phyloP scores from a whole-genome alignment of 2,113 vertebrate species.

The Oreotrochilus melanogaster region DNA sequence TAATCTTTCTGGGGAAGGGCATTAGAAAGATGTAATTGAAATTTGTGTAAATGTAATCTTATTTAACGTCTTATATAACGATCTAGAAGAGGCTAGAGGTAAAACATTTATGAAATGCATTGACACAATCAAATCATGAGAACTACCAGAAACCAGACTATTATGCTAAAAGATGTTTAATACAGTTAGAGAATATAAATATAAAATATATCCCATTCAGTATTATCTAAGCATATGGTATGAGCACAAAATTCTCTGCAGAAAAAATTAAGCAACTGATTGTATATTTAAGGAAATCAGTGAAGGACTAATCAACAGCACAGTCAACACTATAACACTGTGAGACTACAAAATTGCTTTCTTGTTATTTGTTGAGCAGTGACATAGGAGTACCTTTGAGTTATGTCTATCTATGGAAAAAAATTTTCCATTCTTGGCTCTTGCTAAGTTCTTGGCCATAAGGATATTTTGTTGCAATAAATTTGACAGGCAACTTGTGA shows the following conservation, averaged over 20 bases:
- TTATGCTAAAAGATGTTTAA: background rate
- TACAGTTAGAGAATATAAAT: background rate
- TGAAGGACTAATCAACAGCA: background rate
- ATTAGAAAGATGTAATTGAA: background rate
- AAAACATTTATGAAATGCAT: background rate
- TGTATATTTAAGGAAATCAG: background rate
- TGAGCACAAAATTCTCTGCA: background rate
- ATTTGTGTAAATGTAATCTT: background rate
- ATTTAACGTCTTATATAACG: background rate
- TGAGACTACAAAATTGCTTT: background rate
- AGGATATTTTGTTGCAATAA: background rate
- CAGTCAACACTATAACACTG: background rate
- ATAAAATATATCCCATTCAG: background rate
- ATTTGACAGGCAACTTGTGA: background rate
- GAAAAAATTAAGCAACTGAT: background rate
- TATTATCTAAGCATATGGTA: background rate
- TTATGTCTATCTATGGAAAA: background rate
- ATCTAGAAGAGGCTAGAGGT: background rate
- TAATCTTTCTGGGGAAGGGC: background rate
- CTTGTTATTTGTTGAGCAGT: background rate
- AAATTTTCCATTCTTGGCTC: accelerated
- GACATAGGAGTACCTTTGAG: background rate
- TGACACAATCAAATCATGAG: background rate
- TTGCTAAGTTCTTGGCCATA: background rate
- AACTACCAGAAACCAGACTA: background rate